phyloP scores from a whole-genome alignment of 2,113 vertebrate genomes.

The Cyphotilapia sp. region DNA sequence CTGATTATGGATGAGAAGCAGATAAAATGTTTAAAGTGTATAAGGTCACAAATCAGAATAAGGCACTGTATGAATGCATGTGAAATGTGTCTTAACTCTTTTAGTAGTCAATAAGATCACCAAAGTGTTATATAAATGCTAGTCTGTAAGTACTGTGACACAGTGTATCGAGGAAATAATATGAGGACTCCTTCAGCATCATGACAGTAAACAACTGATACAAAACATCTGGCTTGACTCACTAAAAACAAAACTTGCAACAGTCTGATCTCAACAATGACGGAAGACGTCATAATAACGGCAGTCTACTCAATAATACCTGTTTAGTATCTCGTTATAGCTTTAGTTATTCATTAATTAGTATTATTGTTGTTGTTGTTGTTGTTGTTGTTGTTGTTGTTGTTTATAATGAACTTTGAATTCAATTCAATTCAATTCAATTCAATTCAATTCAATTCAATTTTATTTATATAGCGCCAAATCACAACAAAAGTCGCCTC shows the following conservation, averaged over 20 bases:
- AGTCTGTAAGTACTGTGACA: background rate
- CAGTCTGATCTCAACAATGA: background rate
- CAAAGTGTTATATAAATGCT: background rate
- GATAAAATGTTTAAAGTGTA: background rate
- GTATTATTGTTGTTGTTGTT: background rate
- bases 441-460: too few relatives aligned
- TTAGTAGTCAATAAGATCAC: background rate
- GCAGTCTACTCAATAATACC: background rate
- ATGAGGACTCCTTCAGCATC: background rate
- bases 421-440: too few relatives aligned
- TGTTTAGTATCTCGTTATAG: background rate
- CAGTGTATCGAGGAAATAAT: background rate
- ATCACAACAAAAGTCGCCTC: too few relatives aligned
- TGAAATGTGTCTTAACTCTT: background rate
- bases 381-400: background rate
- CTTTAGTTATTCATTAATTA: background rate
- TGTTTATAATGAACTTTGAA: background rate
- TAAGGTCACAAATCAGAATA: background rate
- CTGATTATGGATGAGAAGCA: background rate
- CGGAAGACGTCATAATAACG: background rate
- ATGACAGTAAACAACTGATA: background rate
- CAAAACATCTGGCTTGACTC: background rate
- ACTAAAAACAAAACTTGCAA: background rate
- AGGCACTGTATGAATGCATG: background rate
- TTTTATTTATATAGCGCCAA: too few relatives aligned